These are phyloP conservation scores for Portevinia maculata DNA, from an alignment of 2,888 invertebrate species.

Conservation along the genomic window DNA sequence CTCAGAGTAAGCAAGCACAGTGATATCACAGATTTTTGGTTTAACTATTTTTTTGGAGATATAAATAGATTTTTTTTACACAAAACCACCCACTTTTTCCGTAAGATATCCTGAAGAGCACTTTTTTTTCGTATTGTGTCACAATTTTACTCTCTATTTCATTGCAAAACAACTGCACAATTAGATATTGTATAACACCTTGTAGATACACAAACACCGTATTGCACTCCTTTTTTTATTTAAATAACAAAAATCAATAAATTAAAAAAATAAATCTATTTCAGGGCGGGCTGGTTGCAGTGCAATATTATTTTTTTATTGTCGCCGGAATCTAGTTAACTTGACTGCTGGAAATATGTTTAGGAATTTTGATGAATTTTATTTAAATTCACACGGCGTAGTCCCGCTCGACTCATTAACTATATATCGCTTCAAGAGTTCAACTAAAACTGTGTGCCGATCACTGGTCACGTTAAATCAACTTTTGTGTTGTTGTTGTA, in stretches of 20 bases:
- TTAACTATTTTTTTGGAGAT: slow-evolving; percentile 5
- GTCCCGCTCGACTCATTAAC: slow-evolving; percentile 66
- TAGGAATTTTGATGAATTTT: background rate
- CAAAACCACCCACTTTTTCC: slow-evolving; percentile 56
- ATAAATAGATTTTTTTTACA: slow-evolving; percentile 50
- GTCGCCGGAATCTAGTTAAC: slow-evolving; percentile 8
- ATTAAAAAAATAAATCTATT: slow-evolving; percentile 37
- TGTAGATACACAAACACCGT: slow-evolving; percentile 15
- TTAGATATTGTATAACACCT: slow-evolving; percentile 60
- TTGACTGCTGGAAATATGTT: background rate
- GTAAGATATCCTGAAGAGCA: slow-evolving; percentile 34
- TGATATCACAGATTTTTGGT: slow-evolving; percentile 56
- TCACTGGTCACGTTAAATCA: slow-evolving; percentile 67
- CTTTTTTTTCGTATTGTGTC: slow-evolving; percentile 43
- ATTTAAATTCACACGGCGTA: slow-evolving; percentile 34
- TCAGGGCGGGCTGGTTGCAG: background rate
- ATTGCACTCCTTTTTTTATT: slow-evolving; percentile 29
- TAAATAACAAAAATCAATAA: slow-evolving; percentile 19
- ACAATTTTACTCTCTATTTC: slow-evolving; percentile 42
- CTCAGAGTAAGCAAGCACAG: slow-evolving; percentile 32
- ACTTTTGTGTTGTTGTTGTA: slow-evolving; percentile 35
- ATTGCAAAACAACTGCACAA: slow-evolving; percentile 47
- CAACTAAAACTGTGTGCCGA: slow-evolving; percentile 71
- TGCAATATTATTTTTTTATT: slow-evolving; percentile 4
- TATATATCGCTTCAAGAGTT: slow-evolving; percentile 69